phyloP scores from a whole-genome alignment of 2,888 invertebrate genomes.

The Napeogenes inachia region DNA sequence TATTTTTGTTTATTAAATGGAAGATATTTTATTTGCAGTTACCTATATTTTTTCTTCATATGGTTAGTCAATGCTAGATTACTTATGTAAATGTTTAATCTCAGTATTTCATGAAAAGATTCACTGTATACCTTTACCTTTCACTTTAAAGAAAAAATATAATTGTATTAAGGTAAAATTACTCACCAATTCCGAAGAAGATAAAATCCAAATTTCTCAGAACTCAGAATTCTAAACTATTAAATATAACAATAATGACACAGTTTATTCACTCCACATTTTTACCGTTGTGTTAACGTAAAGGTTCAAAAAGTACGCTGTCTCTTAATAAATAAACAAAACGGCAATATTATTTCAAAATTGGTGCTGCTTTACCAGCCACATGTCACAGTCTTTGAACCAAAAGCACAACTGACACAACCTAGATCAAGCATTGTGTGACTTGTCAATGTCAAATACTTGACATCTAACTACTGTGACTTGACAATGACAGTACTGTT shows the following conservation, averaged over 20 bases:
- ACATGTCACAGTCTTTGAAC: constrained; percentile 21
- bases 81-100: no score
- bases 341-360: constrained; percentile 25
- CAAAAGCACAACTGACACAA: constrained; percentile 26
- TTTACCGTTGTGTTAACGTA: constrained; percentile 20
- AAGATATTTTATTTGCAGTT: no score
- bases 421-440: constrained; percentile 5
- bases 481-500: constrained; percentile 10
- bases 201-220: constrained; percentile 69
- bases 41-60: no score
- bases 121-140: no score
- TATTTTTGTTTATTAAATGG: no score
- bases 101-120: no score
- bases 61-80: no score
- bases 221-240: constrained; percentile 54
- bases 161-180: constrained; percentile 37
- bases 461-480: background rate
- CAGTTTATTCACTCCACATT: constrained; percentile 53
- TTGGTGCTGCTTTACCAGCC: constrained; percentile 11
- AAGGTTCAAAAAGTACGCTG: constrained; percentile 9
- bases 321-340: constrained; percentile 18
- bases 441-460: constrained; percentile 4
- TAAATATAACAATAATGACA: constrained; percentile 39
- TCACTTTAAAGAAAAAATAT: constrained; percentile 9
- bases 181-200: constrained; percentile 63